Evolutionary conservation across 2,888 invertebrate species (phyloP).

Genomic region (Orthonevra nobilis): DNA sequence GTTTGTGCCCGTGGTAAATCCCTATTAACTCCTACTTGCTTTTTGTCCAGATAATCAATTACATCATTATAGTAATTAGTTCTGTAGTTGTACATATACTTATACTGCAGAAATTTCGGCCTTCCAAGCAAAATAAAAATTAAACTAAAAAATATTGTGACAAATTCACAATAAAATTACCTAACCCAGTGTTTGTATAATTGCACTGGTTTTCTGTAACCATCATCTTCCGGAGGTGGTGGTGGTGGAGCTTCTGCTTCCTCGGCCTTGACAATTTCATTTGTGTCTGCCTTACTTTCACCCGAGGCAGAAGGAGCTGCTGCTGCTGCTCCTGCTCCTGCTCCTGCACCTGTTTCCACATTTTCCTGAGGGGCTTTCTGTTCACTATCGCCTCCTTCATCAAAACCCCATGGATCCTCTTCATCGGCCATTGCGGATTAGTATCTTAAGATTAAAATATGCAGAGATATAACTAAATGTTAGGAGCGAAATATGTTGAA

Average conservation of each 20-base stretch:
- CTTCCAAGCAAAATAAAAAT: too few relatives aligned
- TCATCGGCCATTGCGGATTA: slow-evolving; percentile 79
- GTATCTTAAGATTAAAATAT: slow-evolving; percentile 14
- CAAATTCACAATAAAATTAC: slow-evolving; percentile 78
- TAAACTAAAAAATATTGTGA: too few relatives aligned
- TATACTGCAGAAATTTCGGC: slow-evolving; percentile 90
- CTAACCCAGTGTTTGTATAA: slow-evolving; percentile 91
- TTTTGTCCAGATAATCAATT: slow-evolving; percentile 89
- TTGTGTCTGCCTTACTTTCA: slow-evolving; percentile 73
- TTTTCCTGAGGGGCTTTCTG: too few relatives aligned
- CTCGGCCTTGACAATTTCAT: slow-evolving; percentile 80
- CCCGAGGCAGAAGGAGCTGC: slow-evolving; percentile 71
- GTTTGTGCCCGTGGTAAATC: slow-evolving; percentile 90
- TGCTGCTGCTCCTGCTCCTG: slow-evolving; percentile 63
- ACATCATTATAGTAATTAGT: slow-evolving; percentile 93
- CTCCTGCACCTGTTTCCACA: slow-evolving; percentile 44
- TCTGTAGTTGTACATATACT: slow-evolving; percentile 91
- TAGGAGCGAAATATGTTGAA: too few relatives aligned
- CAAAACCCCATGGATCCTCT: slow-evolving; percentile 82
- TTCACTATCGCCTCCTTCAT: slow-evolving; percentile 78
- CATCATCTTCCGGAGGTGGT: slow-evolving; percentile 81
- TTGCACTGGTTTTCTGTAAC: slow-evolving; percentile 85
- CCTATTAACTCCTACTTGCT: slow-evolving; percentile 84
- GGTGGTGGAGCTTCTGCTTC: slow-evolving; percentile 81
- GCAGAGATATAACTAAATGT: background rate